These are phyloP conservation scores for Aurelia aurita DNA, from an alignment of 30 jellyfish, hydroid and myxozoan species.

Conservation along the genomic window DNA sequence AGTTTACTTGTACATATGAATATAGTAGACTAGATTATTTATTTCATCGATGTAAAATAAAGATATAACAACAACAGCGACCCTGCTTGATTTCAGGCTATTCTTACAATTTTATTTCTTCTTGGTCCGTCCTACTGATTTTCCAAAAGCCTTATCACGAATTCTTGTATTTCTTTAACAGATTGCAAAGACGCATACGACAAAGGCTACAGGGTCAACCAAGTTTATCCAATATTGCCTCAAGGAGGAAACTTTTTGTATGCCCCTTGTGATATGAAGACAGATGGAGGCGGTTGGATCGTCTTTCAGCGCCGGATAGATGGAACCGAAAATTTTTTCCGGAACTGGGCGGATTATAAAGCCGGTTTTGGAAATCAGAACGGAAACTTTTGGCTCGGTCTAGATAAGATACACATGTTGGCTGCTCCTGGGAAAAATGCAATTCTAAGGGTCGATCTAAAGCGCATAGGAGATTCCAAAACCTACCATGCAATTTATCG, in stretches of 20 bases:
- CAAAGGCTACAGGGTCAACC: background rate
- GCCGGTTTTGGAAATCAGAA: conserved; percentile 10
- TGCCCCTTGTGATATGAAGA: conserved; percentile 1
- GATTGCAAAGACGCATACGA: background rate
- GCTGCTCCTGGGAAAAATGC: conserved; percentile 12
- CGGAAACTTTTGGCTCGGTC: conserved; percentile 23
- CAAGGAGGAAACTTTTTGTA: background rate
- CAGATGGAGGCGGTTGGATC: conserved; percentile 7
- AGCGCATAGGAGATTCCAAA: background rate
- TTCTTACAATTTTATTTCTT: too few species aligned
- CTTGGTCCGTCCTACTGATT: too few species aligned
- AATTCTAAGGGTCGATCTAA: background rate
- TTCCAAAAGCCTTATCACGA: too few species aligned
- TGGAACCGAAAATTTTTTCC: background rate
- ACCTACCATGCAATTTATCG: background rate
- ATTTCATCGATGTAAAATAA: too few species aligned
- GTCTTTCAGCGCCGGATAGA: conserved; percentile 32
- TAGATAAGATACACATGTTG: conserved; percentile 2
- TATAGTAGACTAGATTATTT: too few species aligned
- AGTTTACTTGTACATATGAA: too few species aligned
- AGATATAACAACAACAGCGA: too few species aligned
- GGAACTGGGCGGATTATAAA: conserved; percentile 3
- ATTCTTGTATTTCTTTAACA: background rate
- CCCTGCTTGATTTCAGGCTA: too few species aligned
- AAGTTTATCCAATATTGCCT: background rate